These are phyloP conservation scores for Trichosurus vulpecula DNA, from an alignment of 2,797 vertebrate species.

Conservation along the genomic window DNA sequence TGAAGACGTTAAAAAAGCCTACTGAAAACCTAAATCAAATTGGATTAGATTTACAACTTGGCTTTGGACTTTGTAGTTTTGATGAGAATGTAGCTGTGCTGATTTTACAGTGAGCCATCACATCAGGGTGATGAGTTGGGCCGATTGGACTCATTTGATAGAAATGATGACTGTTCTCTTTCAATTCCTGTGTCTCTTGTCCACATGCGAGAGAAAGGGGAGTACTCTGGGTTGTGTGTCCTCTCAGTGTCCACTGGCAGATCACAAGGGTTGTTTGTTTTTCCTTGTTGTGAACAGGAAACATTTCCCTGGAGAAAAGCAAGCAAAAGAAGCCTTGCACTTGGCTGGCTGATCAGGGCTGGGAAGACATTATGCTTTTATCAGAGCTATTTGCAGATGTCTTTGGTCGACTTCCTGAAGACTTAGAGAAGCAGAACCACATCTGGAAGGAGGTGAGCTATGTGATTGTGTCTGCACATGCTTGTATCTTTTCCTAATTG, in stretches of 20 bases:
- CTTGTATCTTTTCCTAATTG: not conserved
- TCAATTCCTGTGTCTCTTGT: not conserved
- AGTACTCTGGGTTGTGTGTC: accelerated
- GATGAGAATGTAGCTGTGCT: not conserved
- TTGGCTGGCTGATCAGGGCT: conserved; percentile 95
- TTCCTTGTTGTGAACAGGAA: conserved; percentile 85
- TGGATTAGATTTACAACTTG: not conserved
- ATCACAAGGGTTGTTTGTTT: not conserved
- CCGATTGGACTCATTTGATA: not conserved
- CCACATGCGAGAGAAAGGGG: accelerated
- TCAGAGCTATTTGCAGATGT: conserved; percentile 89
- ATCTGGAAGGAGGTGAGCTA: conserved; percentile 92
- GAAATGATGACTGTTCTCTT: not conserved
- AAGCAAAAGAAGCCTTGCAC: conserved; percentile 87
- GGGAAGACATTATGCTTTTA: conserved; percentile 94
- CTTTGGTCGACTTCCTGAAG: conserved; percentile 90
- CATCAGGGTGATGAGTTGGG: not conserved
- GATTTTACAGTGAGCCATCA: not conserved
- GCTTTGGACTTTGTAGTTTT: not conserved
- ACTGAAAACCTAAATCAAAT: not conserved
- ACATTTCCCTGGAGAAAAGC: conserved; percentile 95
- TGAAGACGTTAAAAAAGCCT: not conserved
- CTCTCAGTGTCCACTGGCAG: accelerated
- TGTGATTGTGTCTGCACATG: not conserved
- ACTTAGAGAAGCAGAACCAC: conserved; percentile 86